Conservation (phyloP, 2,113 vertebrate species). For the Myanophis thanlyinensis region DNA sequence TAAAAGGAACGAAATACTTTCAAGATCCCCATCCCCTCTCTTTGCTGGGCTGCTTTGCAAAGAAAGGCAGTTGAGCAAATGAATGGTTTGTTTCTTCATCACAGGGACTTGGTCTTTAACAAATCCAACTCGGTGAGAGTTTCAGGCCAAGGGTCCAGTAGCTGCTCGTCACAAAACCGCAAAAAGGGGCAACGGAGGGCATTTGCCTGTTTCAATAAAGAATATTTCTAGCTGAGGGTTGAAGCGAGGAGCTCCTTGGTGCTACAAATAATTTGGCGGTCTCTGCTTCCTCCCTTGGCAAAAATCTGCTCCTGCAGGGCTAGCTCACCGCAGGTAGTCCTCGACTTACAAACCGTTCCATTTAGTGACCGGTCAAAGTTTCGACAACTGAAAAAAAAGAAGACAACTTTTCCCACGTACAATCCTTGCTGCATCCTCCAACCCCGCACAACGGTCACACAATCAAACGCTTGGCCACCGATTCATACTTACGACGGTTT, state of each 20-base stretch:
- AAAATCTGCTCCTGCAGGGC: too few species aligned
- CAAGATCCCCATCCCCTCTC: neutral
- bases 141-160: neutral
- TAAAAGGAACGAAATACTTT: neutral
- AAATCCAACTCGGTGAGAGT: neutral
- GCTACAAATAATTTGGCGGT: neutral
- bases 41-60: neutral
- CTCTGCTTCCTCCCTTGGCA: neutral
- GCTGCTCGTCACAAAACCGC: neutral
- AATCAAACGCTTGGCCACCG: neutral
- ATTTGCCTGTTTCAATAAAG: too few species aligned
- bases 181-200: neutral
- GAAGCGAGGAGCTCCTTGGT: too few species aligned
- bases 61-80: neutral
- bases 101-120: constrained; percentile 18
- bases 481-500: neutral
- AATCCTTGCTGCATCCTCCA: neutral
- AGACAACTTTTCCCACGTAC: too few species aligned
- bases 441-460: rapidly evolving
- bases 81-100: constrained; percentile 26
- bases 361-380: neutral
- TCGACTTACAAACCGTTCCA: neutral
- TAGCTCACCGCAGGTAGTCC: neutral
- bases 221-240: too few species aligned
- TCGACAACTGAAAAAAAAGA: neutral